Conservation (phyloP, 1,140 invertebrate genomes). For the Agrilus planipennis region DNA sequence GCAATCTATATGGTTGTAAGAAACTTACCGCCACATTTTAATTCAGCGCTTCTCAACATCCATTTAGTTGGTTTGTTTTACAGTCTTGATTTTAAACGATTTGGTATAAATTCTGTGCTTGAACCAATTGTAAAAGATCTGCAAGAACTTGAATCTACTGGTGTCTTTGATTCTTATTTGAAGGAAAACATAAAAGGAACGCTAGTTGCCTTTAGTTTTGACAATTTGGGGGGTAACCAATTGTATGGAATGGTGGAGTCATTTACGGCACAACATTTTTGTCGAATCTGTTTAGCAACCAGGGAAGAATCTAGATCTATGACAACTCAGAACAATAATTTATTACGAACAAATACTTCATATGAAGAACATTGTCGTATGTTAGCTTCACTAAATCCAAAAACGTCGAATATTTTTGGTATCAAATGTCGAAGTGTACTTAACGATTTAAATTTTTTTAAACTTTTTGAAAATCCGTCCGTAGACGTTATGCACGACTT, state of each 20-base stretch:
- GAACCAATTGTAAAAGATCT: conserved; percentile 1
- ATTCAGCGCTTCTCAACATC: conserved; percentile 2
- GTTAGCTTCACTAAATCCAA: neutral
- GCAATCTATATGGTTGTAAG: conserved; percentile 5
- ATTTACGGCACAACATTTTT: conserved; percentile 4
- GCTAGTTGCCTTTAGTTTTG: conserved; percentile 3
- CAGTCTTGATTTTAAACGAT: neutral
- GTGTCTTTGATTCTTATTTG: neutral
- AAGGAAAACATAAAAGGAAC: conserved; percentile 1
- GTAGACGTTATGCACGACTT: conserved; percentile 5
- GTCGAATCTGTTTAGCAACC: conserved; percentile 1
- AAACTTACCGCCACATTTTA: conserved; percentile 4
- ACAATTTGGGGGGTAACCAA: conserved; percentile 3
- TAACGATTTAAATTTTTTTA: conserved; percentile 3
- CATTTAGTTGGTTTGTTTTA: conserved; percentile 7
- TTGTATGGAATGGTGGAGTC: conserved; percentile 2
- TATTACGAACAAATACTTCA: neutral
- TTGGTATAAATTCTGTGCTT: conserved; percentile 5
- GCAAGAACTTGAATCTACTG: neutral
- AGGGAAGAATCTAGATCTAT: neutral
- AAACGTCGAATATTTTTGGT: neutral
- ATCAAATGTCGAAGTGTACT: conserved; percentile 1
- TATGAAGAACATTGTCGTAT: neutral
- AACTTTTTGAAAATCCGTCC: neutral
- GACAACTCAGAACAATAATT: neutral